phyloP scores from a whole-genome alignment of 2,113 vertebrate genomes.

The Phasianus colchicus region DNA sequence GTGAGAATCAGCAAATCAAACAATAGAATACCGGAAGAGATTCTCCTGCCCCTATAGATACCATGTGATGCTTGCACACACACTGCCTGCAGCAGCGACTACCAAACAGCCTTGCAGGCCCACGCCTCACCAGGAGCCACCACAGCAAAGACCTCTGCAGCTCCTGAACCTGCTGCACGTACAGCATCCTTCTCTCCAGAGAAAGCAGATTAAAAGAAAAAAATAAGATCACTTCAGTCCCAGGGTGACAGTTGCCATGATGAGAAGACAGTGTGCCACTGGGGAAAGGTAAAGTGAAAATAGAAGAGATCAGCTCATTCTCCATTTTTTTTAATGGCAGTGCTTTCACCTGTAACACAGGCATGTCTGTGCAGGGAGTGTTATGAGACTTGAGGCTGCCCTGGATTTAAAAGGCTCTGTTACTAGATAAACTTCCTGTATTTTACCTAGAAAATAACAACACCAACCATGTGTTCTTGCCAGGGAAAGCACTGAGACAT shows the following conservation, averaged over 20 bases:
- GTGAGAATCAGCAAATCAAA: neutral
- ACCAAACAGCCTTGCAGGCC: neutral
- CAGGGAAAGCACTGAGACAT: neutral
- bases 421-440: neutral
- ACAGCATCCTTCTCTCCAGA: neutral
- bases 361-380: neutral
- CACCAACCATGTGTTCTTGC: neutral
- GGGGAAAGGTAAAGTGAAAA: neutral
- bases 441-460: neutral
- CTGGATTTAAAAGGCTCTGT: neutral
- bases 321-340: neutral
- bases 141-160: neutral
- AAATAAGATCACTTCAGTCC: rapidly evolving
- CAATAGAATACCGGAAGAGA: neutral
- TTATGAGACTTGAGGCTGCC: neutral
- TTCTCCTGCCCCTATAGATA: neutral
- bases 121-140: neutral
- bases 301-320: neutral
- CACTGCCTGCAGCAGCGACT: neutral
- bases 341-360: neutral
- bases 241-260: neutral
- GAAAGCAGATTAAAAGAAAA: neutral
- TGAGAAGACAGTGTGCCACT: neutral
- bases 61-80: neutral
- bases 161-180: neutral